Base-by-base conservation (phyloP, 2,888 invertebrate genomes). In the Drosophila acutilabella region DNA sequence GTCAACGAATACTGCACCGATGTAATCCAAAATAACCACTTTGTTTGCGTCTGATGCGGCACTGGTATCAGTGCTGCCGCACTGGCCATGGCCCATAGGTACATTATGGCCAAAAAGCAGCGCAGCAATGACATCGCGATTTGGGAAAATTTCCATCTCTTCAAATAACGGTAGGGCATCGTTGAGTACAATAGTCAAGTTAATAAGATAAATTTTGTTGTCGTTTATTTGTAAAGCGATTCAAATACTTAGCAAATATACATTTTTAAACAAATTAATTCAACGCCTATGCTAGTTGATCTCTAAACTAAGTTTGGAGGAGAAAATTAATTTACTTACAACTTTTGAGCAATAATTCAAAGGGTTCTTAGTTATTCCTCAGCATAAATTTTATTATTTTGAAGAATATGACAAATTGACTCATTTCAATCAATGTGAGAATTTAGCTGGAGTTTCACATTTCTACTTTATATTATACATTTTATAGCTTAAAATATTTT, bases 21-120 rank as follows among this genome's bases (percentile, higher is more conserved):
- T 0, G 18, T 11, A 7, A 3, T 8, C 38, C 57, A 57, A 6
- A 48, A 14, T 6, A 30, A n/a, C 10, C 7, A 23, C 4, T 30
- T 23, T 7, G 23, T 7, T 8, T 16, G 1, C 3, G 33, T 18
- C 0, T 11, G 1, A 16, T 33, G 13, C 2, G 58, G 0, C 1
- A 18, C 30, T 1, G 80, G 69, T 7, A 54, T 2, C 3, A 80
- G 0, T 4, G 58, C 51, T 14, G 78, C 65, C 2, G 65, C 50
- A 0, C 54, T 18, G 0, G 71, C 0, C 58, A 71, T 50, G 2
- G 20, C 0, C 78, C 80, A 71, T 0, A 78, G 66, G 6, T 78
- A 67, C 0, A 10, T 0, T 0, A 11, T 0, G 0, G 18, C 0
- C 10, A 42, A 0, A 0, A 23, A 0, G 23, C 20, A 44, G 0